Percentiles rank a stretch among this genome's conserved stretches.
These are phyloP conservation scores for Gandaritis pyraliata DNA, from an alignment of 2,888 invertebrate genomes.

Conservation along the genomic window DNA sequence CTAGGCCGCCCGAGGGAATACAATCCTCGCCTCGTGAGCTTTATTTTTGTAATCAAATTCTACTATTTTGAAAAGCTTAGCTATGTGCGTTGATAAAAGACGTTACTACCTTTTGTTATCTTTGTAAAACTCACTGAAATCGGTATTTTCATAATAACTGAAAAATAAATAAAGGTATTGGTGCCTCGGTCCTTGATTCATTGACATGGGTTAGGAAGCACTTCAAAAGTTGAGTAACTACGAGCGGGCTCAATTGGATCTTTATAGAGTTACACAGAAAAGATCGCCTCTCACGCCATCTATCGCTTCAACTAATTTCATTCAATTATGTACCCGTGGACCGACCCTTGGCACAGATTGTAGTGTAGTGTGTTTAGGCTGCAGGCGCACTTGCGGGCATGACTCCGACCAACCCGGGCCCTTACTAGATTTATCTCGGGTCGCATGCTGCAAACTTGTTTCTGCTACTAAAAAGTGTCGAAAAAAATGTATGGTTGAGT, in stretches of 20 bases:
- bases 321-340: constrained; percentile 1
- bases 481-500: too few relatives aligned
- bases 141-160: not conserved
- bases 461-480: too few relatives aligned
- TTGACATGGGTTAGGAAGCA: constrained; percentile 1
- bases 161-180: not conserved
- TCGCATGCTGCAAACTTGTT: too few relatives aligned
- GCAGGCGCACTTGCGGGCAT: too few relatives aligned
- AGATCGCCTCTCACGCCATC: constrained; percentile 5
- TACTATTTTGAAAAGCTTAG: too few relatives aligned
- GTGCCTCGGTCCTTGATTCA: not conserved
- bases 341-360: constrained; percentile 4
- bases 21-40: too few relatives aligned
- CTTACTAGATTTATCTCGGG: too few relatives aligned
- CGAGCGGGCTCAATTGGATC: not conserved
- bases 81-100: too few relatives aligned
- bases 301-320: constrained; percentile 2
- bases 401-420: too few relatives aligned
- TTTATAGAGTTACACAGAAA: constrained; percentile 1
- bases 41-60: too few relatives aligned
- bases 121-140: not conserved
- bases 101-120: not conserved
- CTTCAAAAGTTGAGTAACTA: constrained; percentile 1
- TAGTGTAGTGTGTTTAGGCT: too few relatives aligned
- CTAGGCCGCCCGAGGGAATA: too few relatives aligned